phyloP scores from a whole-genome alignment of 2,797 vertebrate genomes.

The Erpetoichthys calabaricus region DNA sequence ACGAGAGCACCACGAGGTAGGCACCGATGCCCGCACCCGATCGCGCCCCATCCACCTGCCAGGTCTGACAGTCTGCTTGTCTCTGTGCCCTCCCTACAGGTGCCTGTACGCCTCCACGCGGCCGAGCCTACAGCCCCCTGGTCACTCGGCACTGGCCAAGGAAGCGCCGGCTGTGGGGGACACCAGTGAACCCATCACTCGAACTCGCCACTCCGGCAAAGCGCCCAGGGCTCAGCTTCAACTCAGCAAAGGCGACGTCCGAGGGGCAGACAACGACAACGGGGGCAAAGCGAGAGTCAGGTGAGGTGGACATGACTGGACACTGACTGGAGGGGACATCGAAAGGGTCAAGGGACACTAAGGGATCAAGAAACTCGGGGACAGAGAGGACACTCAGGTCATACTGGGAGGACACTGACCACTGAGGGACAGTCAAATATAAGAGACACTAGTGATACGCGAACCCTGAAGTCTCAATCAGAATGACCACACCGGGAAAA shows the following conservation, averaged over 20 bases:
- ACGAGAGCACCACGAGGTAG: conserved; percentile 24
- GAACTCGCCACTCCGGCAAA: conserved; percentile 13
- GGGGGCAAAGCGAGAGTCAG: no score
- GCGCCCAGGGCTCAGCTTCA: conserved; percentile 1
- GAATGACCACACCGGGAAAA: no score
- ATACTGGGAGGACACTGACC: background rate
- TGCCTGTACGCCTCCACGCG: conserved; percentile 18
- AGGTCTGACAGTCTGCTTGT: conserved; percentile 1
- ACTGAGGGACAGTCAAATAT: background rate
- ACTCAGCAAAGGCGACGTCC: background rate
- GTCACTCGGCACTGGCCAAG: conserved; percentile 3
- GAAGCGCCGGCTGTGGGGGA: background rate
- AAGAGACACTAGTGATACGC: background rate
- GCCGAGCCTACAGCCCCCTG: conserved; percentile 10
- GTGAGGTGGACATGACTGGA: background rate
- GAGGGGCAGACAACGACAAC: background rate
- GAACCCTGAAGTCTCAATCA: no score
- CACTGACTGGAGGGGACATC: no score
- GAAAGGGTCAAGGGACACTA: no score
- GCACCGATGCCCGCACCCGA: background rate
- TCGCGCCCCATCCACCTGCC: background rate
- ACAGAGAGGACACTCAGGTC: conserved; percentile 11
- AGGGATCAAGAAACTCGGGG: no score
- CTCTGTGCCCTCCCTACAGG: conserved; percentile 12
- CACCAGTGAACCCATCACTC: background rate